Evolutionary conservation across 2,113 vertebrate genomes (phyloP), one percentile per base, ranked within the genome.

Genomic region (Ptilonorhynchus violaceus): DNA sequence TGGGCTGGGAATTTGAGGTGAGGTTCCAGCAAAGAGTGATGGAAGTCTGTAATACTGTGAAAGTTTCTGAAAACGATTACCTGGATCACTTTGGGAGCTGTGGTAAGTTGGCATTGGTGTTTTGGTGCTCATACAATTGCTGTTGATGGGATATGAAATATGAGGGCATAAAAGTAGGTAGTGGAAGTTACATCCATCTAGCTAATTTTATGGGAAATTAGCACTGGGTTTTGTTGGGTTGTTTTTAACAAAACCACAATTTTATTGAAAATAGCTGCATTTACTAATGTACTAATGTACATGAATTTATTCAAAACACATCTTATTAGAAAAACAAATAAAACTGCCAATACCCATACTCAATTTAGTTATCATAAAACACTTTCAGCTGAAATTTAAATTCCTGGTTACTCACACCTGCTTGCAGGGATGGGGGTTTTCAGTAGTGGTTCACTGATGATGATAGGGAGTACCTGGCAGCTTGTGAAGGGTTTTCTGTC

Each of bases 11-110:
- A 8, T 30, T 12, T 27, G 4, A 33, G 55, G 19, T 47, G 50
- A 60, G 11, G 7, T 37, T 59, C 50, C 15, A 24, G 8, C 16
- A 31, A 11, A 33, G 33, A 31, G 7, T 14, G 25, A 8, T 47
- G 0, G 1, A 30, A 44, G 4, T 21, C 15, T 75, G 14, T 20
- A 59, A 46, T 33, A 5, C 14, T 6, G 14, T 17, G 9, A 4
- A 52, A 52, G 13, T 49, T 53, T 52, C 67, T 49, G 25, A 28
- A 44, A 53, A 49, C 37, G 17, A 15, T 69, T 64, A 5, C 3
- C 5, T 16, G 60, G 18, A 15, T 87, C 37, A 33, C 13, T 50
- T 58, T 28, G n/a, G 46, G 37, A 63, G 37, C 17, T 75, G 18
- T 62, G 18, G 46, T 8, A 37, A 46, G 33, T n/a, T 52, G 13